A percentile compares a stretch with the other conserved stretches of the same genome.
Evolutionary conservation across 2,113 vertebrate species (phyloP).

Genomic region (Callopanchax toddi): DNA sequence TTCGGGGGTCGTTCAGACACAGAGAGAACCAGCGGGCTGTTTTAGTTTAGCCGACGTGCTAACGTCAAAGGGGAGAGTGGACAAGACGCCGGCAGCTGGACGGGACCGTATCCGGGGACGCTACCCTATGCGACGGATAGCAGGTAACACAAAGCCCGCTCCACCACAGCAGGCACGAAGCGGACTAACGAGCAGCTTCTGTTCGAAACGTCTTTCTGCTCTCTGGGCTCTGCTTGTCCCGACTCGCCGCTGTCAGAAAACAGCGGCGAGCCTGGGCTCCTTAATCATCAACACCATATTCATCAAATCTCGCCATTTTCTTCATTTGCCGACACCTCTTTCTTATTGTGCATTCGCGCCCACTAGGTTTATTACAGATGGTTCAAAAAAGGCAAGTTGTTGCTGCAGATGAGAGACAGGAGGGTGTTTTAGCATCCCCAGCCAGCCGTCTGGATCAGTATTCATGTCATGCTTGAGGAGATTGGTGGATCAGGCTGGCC

Average conservation of each 20-base stretch:
- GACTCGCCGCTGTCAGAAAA: too few species aligned
- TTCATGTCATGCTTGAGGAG: constrained; percentile 40
- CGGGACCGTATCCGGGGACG: constrained; percentile 53
- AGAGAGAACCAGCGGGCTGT: constrained; percentile 40
- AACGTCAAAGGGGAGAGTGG: constrained; percentile 71
- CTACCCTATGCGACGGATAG: constrained; percentile 71
- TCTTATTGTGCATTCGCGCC: neutral
- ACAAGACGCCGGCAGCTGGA: constrained; percentile 61
- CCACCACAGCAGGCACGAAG: neutral
- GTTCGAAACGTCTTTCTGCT: neutral
- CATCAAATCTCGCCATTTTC: constrained; percentile 2
- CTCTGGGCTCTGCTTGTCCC: too few species aligned
- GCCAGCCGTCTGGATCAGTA: constrained; percentile 19
- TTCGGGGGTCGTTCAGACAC: constrained; percentile 23
- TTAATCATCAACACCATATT: neutral
- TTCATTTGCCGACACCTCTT: constrained; percentile 4
- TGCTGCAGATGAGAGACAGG: neutral
- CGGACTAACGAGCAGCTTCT: neutral
- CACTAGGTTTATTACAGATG: too few species aligned
- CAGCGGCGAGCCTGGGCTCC: neutral
- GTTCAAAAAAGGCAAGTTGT: too few species aligned
- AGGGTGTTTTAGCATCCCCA: neutral
- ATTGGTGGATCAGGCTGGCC: constrained; percentile 9
- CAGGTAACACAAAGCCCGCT: constrained; percentile 64
- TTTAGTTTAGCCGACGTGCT: constrained; percentile 65